Evolutionary conservation across 2,797 vertebrate genomes (phyloP).

Genomic region (Apodemus agrarius): DNA sequence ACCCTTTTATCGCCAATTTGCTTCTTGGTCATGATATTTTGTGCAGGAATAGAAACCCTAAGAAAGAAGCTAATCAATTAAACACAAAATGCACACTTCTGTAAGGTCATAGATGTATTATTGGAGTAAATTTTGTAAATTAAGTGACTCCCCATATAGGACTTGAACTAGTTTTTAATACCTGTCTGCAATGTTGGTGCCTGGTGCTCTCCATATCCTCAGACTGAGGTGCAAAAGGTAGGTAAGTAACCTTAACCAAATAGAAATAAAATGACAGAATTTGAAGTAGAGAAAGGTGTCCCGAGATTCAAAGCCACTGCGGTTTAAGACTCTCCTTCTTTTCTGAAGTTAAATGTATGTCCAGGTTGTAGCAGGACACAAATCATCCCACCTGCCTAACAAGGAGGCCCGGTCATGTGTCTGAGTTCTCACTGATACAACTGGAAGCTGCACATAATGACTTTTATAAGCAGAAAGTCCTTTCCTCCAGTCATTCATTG

Average conservation of each 20-base stretch:
- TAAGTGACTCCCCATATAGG: conserved; percentile 35
- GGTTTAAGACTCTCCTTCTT: neutral
- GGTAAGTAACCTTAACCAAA: neutral
- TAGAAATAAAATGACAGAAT: neutral
- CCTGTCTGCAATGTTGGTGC: neutral
- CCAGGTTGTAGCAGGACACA: neutral
- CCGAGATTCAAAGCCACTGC: neutral
- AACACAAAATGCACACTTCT: neutral
- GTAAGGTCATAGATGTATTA: neutral
- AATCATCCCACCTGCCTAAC: neutral
- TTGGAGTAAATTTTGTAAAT: conserved; percentile 36
- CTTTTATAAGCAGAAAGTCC: neutral
- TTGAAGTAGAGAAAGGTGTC: neutral
- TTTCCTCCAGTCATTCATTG: neutral
- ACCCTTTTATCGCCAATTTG: neutral
- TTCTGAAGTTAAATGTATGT: neutral
- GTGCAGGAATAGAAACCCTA: neutral
- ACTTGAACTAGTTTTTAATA: neutral
- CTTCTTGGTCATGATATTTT: neutral
- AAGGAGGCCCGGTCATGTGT: fast-evolving
- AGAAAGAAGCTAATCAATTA: conserved; percentile 17
- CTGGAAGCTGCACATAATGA: neutral
- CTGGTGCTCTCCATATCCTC: neutral
- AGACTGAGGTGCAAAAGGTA: neutral
- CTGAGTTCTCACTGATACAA: neutral